Conservation (phyloP, 2,113 vertebrate genomes). For the Cryptotis parvus region DNA sequence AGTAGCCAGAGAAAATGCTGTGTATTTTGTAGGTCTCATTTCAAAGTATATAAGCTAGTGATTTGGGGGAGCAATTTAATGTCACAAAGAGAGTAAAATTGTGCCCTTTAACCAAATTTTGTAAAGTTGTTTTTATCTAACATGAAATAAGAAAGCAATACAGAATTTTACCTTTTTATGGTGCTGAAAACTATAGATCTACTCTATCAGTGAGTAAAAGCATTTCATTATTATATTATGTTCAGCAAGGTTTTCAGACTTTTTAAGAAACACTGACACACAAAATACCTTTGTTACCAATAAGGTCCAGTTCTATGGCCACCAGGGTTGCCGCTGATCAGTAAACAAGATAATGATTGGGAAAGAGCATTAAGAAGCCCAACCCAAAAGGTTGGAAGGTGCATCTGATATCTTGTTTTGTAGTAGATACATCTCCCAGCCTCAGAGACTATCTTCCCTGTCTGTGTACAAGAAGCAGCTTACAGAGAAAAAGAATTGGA, state of each 20-base stretch:
- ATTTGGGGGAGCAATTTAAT: constrained; percentile 47
- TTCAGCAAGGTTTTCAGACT: background rate
- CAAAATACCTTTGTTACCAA: background rate
- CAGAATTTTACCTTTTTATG: background rate
- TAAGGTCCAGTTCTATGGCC: too few relatives aligned
- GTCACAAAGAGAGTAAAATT: constrained; percentile 1
- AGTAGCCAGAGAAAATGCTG: background rate
- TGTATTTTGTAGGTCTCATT: background rate
- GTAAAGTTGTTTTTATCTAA: background rate
- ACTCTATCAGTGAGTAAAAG: background rate
- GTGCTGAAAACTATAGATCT: background rate
- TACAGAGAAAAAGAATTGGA: too few relatives aligned
- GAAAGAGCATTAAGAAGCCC: too few relatives aligned
- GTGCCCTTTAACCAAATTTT: background rate
- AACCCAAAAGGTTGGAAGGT: too few relatives aligned
- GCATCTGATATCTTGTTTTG: too few relatives aligned
- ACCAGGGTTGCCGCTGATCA: too few relatives aligned
- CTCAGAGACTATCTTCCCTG: too few relatives aligned
- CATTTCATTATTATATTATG: background rate
- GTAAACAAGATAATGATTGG: too few relatives aligned
- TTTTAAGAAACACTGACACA: background rate
- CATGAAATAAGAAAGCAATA: background rate
- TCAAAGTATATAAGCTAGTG: constrained; percentile 9
- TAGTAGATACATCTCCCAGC: too few relatives aligned
- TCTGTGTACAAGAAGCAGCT: too few relatives aligned